Percentiles rank a stretch among this genome's conserved stretches.
These are phyloP conservation scores for Notodonta dromedarius DNA, from an alignment of 2,888 invertebrate species.

Conservation along the genomic window DNA sequence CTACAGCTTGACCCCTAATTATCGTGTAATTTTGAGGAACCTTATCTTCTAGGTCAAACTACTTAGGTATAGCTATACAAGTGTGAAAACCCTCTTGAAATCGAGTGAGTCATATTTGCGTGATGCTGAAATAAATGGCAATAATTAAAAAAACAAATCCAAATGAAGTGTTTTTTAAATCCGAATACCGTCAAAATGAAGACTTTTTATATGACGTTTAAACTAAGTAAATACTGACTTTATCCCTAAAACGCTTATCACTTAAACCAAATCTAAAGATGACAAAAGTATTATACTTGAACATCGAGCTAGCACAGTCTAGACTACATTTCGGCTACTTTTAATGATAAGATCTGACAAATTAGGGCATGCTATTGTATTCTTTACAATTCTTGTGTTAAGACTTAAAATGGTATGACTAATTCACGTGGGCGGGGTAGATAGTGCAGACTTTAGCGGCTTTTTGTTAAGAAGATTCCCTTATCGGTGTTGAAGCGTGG, in stretches of 20 bases:
- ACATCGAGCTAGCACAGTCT: constrained; percentile 23
- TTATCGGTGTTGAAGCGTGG: constrained; percentile 32
- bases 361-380: constrained; percentile 21
- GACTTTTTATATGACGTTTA: too few relatives aligned
- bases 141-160: too few relatives aligned
- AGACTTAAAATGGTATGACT: constrained; percentile 19
- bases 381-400: constrained; percentile 18
- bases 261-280: constrained; percentile 15
- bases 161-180: too few relatives aligned
- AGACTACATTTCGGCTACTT: constrained; percentile 38
- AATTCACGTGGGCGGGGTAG: constrained; percentile 13
- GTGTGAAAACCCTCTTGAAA: too few relatives aligned
- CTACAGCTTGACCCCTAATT: too few relatives aligned
- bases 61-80: too few relatives aligned
- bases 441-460: constrained; percentile 25
- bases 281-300: constrained; percentile 18
- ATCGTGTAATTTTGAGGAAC: too few relatives aligned
- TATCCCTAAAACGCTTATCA: constrained; percentile 10
- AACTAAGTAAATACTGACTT: too few relatives aligned
- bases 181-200: too few relatives aligned
- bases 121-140: too few relatives aligned
- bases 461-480: constrained; percentile 33
- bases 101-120: too few relatives aligned
- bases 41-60: too few relatives aligned
- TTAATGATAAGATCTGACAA: constrained; percentile 36